Percentiles rank a stretch among this genome's conserved stretches.
phyloP scores from a whole-genome alignment of 2,113 vertebrate species.

The Martes martes region DNA sequence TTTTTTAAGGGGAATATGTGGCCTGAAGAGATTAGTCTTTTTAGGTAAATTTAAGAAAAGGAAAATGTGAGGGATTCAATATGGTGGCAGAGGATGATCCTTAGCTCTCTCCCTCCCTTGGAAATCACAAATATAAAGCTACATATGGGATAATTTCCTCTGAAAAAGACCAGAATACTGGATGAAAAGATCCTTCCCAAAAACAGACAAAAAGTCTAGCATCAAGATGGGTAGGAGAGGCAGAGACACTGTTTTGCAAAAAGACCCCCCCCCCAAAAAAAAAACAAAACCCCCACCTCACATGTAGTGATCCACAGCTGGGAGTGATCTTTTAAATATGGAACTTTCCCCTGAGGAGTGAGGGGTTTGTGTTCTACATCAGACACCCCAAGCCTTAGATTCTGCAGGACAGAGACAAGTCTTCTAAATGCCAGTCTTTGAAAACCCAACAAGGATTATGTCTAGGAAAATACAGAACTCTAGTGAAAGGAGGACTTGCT shows the following conservation, averaged over 20 bases:
- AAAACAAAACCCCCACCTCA: neutral
- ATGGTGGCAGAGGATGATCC: neutral
- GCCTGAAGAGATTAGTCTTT: constrained; percentile 1
- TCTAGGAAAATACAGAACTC: neutral
- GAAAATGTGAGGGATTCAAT: constrained; percentile 25
- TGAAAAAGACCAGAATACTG: neutral
- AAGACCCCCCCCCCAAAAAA: neutral
- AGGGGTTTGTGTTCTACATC: neutral
- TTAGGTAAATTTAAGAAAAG: constrained; percentile 38
- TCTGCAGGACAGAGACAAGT: neutral
- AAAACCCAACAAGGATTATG: neutral
- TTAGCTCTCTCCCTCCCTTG: neutral
- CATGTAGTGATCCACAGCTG: neutral
- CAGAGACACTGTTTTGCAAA: neutral
- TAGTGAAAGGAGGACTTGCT: neutral
- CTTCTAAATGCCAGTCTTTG: neutral
- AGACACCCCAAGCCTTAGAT: neutral
- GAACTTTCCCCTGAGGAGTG: neutral
- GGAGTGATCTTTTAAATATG: neutral
- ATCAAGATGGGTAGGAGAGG: neutral
- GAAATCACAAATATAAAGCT: neutral
- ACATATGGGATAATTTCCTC: neutral
- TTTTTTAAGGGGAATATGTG: constrained; percentile 52
- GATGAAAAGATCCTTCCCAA: neutral
- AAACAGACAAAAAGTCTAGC: neutral